A percentile compares a stretch with the other conserved stretches of the same genome.
Conservation (phyloP, 2,888 invertebrate species). For the Fragum whitleyi region DNA sequence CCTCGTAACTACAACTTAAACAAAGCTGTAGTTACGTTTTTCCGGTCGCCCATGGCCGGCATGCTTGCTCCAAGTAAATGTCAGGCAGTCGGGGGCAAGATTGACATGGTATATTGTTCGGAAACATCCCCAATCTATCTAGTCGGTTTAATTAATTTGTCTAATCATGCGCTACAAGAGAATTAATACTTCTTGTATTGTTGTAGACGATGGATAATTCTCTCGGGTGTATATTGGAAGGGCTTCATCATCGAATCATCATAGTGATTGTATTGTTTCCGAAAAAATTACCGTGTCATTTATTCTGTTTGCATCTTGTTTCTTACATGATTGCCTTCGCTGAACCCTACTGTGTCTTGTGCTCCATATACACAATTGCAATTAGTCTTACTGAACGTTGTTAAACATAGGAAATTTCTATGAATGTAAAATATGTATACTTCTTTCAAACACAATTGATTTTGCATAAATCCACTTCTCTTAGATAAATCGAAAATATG, state of each 20-base stretch:
- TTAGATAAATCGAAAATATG: no score
- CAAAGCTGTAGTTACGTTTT: no score
- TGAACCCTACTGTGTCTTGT: no score
- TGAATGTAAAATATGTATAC: no score
- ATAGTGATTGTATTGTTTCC: not conserved
- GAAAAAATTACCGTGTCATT: not conserved
- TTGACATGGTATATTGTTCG: not conserved
- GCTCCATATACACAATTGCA: no score
- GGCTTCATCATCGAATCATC: not conserved
- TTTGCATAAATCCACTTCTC: no score
- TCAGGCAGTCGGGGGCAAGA: not conserved
- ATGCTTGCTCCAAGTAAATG: not conserved
- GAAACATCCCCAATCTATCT: not conserved
- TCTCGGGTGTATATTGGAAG: not conserved
- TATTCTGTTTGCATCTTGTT: not conserved
- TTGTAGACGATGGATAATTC: not conserved
- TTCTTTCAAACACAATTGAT: no score
- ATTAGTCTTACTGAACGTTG: no score
- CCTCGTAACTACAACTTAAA: no score
- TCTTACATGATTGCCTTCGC: not conserved
- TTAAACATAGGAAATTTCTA: no score
- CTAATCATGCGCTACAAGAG: not conserved
- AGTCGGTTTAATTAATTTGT: conserved; percentile 1
- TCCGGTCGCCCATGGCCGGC: no score
- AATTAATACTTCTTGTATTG: not conserved